A percentile compares a stretch with the other conserved stretches of the same genome.
Conservation (phyloP, 2,113 vertebrate species). For the Microtus pennsylvanicus region DNA sequence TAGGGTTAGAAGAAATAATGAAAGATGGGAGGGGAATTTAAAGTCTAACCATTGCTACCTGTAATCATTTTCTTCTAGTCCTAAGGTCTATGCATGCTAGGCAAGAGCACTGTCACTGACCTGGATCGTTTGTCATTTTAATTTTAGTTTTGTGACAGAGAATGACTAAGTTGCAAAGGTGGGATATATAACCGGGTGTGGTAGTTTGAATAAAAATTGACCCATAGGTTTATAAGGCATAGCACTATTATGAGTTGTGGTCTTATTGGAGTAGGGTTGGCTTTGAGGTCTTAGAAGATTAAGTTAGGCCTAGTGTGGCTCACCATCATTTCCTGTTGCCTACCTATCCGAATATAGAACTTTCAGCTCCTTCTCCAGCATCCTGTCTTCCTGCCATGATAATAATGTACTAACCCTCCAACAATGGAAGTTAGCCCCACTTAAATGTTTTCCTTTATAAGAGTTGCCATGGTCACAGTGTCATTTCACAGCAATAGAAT, state of each 20-base stretch:
- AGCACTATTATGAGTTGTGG: not conserved
- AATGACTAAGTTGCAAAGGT: not conserved
- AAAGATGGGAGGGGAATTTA: not conserved
- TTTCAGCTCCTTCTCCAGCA: not conserved
- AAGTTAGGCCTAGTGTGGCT: not conserved
- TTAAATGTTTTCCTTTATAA: not conserved
- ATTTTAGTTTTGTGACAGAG: not conserved
- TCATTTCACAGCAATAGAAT: not conserved
- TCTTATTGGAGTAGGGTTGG: not conserved
- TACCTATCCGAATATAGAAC: not conserved
- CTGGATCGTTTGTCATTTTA: not conserved
- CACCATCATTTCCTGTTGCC: not conserved
- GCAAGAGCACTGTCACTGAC: not conserved
- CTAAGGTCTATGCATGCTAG: not conserved
- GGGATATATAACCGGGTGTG: not conserved
- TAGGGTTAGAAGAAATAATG: not conserved
- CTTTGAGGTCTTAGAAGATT: not conserved
- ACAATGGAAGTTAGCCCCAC: not conserved
- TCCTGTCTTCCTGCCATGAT: not conserved
- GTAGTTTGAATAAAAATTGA: not conserved
- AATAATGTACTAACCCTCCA: not conserved
- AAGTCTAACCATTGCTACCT: not conserved
- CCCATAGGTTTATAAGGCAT: not conserved
- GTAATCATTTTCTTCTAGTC: not conserved
- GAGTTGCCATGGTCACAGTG: not conserved